Percentiles rank a stretch among this genome's conserved stretches.
Conservation (phyloP, 2,888 invertebrate species). For the Xestia ashworthii region DNA sequence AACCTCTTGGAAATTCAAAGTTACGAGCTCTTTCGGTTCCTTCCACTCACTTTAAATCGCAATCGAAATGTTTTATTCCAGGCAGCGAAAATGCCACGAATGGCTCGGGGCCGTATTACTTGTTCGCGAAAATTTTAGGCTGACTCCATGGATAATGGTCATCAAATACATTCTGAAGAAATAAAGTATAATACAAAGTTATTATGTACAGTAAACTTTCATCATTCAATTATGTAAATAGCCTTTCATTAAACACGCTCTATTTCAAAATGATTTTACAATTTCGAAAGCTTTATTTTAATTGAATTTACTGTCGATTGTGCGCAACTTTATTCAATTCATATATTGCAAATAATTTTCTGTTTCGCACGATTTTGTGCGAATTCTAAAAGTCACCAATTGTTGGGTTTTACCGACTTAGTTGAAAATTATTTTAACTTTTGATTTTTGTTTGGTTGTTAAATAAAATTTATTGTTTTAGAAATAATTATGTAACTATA, state of each 20-base stretch:
- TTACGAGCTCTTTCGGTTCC: slow-evolving; percentile 65
- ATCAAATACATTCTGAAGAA: slow-evolving; percentile 44
- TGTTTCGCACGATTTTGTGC: slow-evolving; percentile 40
- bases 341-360: slow-evolving; percentile 53
- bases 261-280: slow-evolving; percentile 39
- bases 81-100: slow-evolving; percentile 85
- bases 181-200: slow-evolving; percentile 51
- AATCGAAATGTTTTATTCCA: slow-evolving; percentile 86
- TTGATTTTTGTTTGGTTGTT: slow-evolving; percentile 4
- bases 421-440: slow-evolving; percentile 16
- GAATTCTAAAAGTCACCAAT: slow-evolving; percentile 44
- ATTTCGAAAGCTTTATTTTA: slow-evolving; percentile 48
- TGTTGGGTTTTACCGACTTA: slow-evolving; percentile 25
- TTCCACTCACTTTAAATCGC: slow-evolving; percentile 77
- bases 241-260: slow-evolving; percentile 11
- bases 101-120: slow-evolving; percentile 84
- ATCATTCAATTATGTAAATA: neutral
- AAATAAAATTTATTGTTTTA: neutral
- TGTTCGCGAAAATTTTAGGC: slow-evolving; percentile 80
- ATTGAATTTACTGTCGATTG: slow-evolving; percentile 54
- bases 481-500: too few relatives aligned
- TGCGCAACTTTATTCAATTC: slow-evolving; percentile 51
- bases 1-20: slow-evolving; percentile 53
- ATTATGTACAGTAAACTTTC: slow-evolving; percentile 13
- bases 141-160: slow-evolving; percentile 59